A percentile compares a stretch with the other conserved stretches of the same genome.
Conservation (phyloP, 1,140 invertebrate species). For the Drosophila fuyamai region DNA sequence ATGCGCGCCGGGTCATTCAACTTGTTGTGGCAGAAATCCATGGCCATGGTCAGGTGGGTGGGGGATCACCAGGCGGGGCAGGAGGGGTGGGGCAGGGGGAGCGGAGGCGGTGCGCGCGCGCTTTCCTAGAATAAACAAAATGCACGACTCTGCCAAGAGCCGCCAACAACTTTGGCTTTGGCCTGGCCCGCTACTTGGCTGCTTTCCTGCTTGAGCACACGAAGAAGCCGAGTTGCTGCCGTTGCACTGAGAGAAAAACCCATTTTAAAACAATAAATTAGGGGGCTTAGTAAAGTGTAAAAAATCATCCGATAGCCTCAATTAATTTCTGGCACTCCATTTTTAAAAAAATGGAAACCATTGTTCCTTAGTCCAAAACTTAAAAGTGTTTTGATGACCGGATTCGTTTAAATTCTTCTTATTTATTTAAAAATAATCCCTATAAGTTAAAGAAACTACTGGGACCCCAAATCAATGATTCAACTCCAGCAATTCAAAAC, state of each 20-base stretch:
- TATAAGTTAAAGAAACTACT: no score
- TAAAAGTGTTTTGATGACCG: no score
- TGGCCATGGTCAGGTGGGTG: constrained; percentile 55
- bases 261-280: no score
- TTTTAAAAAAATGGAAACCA: no score
- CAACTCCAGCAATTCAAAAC: no score
- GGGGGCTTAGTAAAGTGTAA: no score
- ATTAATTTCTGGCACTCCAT: no score
- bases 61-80: constrained; percentile 10
- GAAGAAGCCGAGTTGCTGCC: constrained; percentile 43
- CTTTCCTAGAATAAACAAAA: constrained; percentile 82
- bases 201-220: constrained; percentile 36
- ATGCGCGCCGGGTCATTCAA: constrained; percentile 81
- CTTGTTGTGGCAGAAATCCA: constrained; percentile 62
- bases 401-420: no score
- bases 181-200: constrained; percentile 20
- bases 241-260: constrained; percentile 7
- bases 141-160: constrained; percentile 75
- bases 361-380: no score
- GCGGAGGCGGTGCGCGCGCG: constrained; percentile 63
- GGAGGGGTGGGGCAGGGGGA: background rate
- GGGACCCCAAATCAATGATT: no score
- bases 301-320: no score
- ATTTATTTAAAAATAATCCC: no score
- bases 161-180: constrained; percentile 69